Evolutionary conservation across 1,140 invertebrate genomes (phyloP), one percentile per base, ranked within the genome.

Genomic region (Philopotamus ludificatus): DNA sequence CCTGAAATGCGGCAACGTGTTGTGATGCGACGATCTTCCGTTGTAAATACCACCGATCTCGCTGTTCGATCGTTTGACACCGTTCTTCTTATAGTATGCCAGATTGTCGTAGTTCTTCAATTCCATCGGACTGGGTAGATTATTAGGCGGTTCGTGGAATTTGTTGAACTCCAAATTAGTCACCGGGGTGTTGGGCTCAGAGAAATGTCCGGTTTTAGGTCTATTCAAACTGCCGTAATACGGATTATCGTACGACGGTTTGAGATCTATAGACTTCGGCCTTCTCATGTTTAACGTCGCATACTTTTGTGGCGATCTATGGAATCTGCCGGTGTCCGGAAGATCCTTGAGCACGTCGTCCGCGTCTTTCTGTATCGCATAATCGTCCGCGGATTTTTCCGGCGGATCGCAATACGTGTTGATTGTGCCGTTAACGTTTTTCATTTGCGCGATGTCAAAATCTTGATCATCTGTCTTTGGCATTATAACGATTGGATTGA

Each of bases 221-320:
- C 79, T 72, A 63, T 77, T 74, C 26, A 80, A 71, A 65, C 76
- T 81, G 47, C 76, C 77, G 53, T 78, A 80, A 66, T 77, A 77
- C 2, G 73, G 74, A 66, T 74, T 76, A 41, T 81, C 79, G 18
- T 70, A 51, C 34, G 63, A 66, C 4, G 73, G 69, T 68, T 78
- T 80, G 45, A 81, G 65, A 67, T 81, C 78, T 66, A 81, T 79
- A 71, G 79, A 78, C 70, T 80, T 80, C 12, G 79, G 79, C 61
- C 79, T 72, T 49, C 79, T 71, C 69, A 75, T 71, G 58, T 80
- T 81, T 22, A 81, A 68, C 0, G 79, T 81, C 1, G 79, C 79
- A 66, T 74, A 81, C 70, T 81, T 81, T 63, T 81, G 79, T 10
- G 79, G 79, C 10, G 78, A 80, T 70, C 75, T 75, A 60, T 79